Conservation (phyloP, 2,888 invertebrate genomes). For the Caenorhabditis zanzibari region DNA sequence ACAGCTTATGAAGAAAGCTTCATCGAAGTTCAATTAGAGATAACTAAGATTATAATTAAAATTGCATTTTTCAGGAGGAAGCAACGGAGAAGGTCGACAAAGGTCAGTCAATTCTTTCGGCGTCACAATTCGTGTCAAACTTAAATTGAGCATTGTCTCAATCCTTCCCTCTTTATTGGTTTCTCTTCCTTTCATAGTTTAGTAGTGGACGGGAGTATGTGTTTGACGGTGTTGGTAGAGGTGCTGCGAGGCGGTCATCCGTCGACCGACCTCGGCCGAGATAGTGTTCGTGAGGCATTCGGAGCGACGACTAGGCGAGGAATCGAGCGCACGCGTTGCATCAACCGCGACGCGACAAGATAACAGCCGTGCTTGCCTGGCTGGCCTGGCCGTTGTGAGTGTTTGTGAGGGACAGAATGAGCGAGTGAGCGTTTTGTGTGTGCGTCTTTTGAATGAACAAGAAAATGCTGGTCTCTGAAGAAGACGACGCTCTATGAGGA, state of each 20-base stretch:
- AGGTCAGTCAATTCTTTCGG: slow-evolving; percentile 55
- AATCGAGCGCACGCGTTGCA: slow-evolving; percentile 58
- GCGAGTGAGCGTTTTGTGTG: slow-evolving; percentile 45
- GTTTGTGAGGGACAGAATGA: slow-evolving; percentile 45
- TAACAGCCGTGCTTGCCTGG: slow-evolving; percentile 61
- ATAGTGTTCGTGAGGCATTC: slow-evolving; percentile 65
- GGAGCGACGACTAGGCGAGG: slow-evolving; percentile 61
- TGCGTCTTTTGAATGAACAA: slow-evolving; percentile 51
- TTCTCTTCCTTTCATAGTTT: slow-evolving; percentile 35
- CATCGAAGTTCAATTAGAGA: no score
- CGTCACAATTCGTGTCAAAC: neutral
- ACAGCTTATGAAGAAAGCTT: no score
- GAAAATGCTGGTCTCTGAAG: slow-evolving; percentile 29
- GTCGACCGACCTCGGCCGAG: slow-evolving; percentile 64
- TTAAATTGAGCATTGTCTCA: slow-evolving; percentile 4
- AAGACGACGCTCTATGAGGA: slow-evolving; percentile 38
- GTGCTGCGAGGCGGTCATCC: slow-evolving; percentile 55
- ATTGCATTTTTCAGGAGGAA: slow-evolving; percentile 68
- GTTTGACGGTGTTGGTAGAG: slow-evolving; percentile 49
- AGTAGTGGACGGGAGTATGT: slow-evolving; percentile 50
- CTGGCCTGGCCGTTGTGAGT: slow-evolving; percentile 35
- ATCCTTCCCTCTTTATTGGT: slow-evolving; percentile 18
- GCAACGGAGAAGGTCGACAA: slow-evolving; percentile 67
- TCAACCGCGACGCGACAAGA: slow-evolving; percentile 59
- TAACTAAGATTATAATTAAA: neutral